A percentile compares a stretch with the other conserved stretches of the same genome.
phyloP scores from a whole-genome alignment of 2,113 vertebrate genomes.

The Brachyhypopomus gauderio region DNA sequence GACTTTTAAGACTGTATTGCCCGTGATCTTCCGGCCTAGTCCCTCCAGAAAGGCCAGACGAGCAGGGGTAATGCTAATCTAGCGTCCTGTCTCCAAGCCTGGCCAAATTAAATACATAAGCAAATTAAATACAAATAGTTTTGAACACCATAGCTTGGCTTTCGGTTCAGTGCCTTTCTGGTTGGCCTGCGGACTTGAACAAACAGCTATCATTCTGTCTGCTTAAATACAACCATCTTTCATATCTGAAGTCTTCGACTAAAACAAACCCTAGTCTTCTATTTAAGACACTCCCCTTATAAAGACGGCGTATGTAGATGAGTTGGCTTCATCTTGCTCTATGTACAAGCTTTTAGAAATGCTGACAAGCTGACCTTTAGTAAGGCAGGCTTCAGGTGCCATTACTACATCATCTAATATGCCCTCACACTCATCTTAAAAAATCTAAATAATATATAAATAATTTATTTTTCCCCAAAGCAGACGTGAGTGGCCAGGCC shows the following conservation, averaged over 20 bases:
- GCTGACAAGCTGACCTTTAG: slow-evolving; percentile 27
- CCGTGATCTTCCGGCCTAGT: slow-evolving; percentile 67
- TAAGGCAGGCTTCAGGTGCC: slow-evolving; percentile 37
- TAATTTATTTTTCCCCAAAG: not conserved
- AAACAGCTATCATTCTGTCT: not conserved
- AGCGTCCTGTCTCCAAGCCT: slow-evolving; percentile 46
- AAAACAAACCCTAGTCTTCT: not conserved
- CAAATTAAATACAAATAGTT: slow-evolving; percentile 65
- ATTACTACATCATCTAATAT: slow-evolving; percentile 22
- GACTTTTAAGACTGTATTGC: slow-evolving; percentile 61
- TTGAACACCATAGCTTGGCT: slow-evolving; percentile 67
- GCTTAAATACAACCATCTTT: not conserved
- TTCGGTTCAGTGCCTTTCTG: slow-evolving; percentile 66
- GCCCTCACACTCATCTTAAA: not conserved
- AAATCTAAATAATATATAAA: slow-evolving; percentile 10
- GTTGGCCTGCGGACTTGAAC: slow-evolving; percentile 61
- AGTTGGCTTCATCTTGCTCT: not conserved
- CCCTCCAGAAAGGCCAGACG: slow-evolving; percentile 74
- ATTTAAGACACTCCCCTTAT: not conserved
- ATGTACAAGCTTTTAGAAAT: slow-evolving; percentile 36
- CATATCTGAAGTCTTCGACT: too few species aligned
- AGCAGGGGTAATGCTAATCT: slow-evolving; percentile 65
- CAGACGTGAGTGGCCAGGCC: slow-evolving; percentile 46
- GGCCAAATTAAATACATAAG: slow-evolving; percentile 64
- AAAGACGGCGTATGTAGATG: not conserved